A percentile compares a stretch with the other conserved stretches of the same genome.
Evolutionary conservation across 2,888 invertebrate species (phyloP).

Genomic region (Helicoverpa assulta): DNA sequence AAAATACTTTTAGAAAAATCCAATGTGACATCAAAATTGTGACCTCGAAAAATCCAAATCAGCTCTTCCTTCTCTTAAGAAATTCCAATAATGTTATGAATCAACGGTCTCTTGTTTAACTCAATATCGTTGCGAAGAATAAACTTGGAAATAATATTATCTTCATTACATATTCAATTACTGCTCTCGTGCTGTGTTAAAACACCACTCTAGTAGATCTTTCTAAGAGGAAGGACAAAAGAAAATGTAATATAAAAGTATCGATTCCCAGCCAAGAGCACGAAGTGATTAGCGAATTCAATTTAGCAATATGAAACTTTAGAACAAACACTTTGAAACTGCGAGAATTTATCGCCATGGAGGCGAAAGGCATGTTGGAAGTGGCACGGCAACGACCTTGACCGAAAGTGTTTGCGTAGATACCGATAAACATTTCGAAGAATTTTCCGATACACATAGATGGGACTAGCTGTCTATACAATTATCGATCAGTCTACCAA

Average conservation of each 20-base stretch:
- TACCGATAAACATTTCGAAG: conserved; percentile 40
- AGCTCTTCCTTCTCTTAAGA: conserved; percentile 1
- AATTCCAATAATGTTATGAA: background rate
- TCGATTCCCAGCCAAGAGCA: conserved; percentile 24
- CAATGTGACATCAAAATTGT: background rate
- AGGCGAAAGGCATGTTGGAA: conserved; percentile 50
- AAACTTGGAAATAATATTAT: background rate
- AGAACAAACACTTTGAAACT: conserved; percentile 49
- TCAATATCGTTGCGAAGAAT: background rate
- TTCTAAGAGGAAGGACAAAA: conserved; percentile 33
- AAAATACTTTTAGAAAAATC: background rate
- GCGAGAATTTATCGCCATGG: conserved; percentile 37
- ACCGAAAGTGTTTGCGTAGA: conserved; percentile 43
- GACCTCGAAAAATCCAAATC: background rate
- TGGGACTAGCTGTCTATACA: conserved; percentile 21
- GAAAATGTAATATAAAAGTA: conserved; percentile 26
- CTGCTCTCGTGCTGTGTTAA: conserved; percentile 12
- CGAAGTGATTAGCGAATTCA: conserved; percentile 42
- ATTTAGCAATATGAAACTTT: conserved; percentile 31
- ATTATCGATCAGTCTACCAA: conserved; percentile 30
- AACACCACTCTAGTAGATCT: conserved; percentile 3
- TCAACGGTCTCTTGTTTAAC: background rate
- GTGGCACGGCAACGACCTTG: conserved; percentile 41
- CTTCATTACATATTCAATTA: background rate
- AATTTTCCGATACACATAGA: conserved; percentile 28